Percentiles rank a stretch among this genome's conserved stretches.
Conservation (phyloP, 35 echinoderm and acorn worm species). For the Ophioderma brevispina region DNA sequence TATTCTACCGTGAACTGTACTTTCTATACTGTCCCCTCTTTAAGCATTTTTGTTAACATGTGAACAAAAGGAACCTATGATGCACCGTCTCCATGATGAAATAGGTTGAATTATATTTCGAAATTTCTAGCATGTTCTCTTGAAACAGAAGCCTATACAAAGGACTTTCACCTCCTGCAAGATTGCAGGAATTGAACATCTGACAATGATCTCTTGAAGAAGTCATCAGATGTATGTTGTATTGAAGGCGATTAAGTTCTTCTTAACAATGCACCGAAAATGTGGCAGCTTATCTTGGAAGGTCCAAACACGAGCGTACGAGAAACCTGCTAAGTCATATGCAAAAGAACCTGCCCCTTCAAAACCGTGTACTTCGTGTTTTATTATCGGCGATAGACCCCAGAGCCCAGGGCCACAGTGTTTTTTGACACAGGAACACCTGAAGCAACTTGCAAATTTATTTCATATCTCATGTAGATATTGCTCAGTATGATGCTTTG, state of each 20-base stretch:
- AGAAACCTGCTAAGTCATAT: not conserved
- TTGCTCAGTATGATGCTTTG: not conserved
- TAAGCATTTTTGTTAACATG: not conserved
- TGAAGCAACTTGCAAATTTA: not conserved
- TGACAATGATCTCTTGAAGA: conserved; percentile 5
- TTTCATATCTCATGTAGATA: not conserved
- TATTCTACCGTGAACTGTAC: not conserved
- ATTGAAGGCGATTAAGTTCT: not conserved
- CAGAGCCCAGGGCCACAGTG: not conserved
- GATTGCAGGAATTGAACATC: not conserved
- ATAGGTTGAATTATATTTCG: not conserved
- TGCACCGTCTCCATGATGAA: conserved; percentile 1
- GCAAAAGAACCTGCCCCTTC: not conserved
- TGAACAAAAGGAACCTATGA: not conserved
- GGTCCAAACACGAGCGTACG: not conserved
- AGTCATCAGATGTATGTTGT: conserved; percentile 2
- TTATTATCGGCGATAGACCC: not conserved
- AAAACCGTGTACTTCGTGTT: not conserved
- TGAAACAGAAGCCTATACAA: not conserved
- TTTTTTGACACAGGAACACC: not conserved
- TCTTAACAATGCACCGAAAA: conserved; percentile 1
- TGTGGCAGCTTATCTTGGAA: not conserved
- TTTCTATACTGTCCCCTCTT: not conserved
- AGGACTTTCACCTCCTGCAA: not conserved
- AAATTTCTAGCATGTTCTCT: not conserved